Percentiles rank a stretch among this genome's conserved stretches.
Conservation (phyloP, 2,888 invertebrate species). For the Euplexia lucipara region DNA sequence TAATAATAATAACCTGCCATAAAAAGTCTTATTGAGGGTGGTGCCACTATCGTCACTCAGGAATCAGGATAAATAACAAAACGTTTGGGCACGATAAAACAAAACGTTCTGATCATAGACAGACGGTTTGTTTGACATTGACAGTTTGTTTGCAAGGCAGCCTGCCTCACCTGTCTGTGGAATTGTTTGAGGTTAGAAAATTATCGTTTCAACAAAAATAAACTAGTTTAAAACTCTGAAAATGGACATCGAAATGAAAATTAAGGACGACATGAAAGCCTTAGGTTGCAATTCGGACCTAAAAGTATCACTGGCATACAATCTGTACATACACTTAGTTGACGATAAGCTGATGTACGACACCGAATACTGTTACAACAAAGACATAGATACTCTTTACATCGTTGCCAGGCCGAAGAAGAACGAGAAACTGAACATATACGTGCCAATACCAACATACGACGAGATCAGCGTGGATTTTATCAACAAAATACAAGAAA, state of each 20-base stretch:
- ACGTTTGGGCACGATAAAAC: constrained; percentile 3
- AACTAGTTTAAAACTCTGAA: constrained; percentile 42
- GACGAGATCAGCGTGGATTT: constrained; percentile 79
- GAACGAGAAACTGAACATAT: constrained; percentile 84
- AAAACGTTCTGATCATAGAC: constrained; percentile 21
- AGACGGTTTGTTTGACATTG: constrained; percentile 17
- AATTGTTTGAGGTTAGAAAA: constrained; percentile 22
- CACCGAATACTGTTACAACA: constrained; percentile 86
- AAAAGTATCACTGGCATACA: constrained; percentile 84
- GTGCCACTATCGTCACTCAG: too few relatives aligned
- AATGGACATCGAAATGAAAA: constrained; percentile 86
- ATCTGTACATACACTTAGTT: constrained; percentile 84
- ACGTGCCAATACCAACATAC: constrained; percentile 82
- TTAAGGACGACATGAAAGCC: constrained; percentile 85
- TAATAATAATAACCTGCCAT: too few relatives aligned
- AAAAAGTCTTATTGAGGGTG: too few relatives aligned
- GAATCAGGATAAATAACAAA: constrained; percentile 4
- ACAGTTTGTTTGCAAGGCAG: constrained; percentile 5
- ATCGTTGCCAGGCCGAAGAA: constrained; percentile 84
- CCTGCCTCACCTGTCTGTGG: background rate
- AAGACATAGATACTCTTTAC: constrained; percentile 84
- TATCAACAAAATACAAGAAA: constrained; percentile 83
- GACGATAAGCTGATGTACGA: constrained; percentile 89
- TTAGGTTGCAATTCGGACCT: constrained; percentile 83
- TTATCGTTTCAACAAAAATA: constrained; percentile 14